Conservation (phyloP, 23 tunicate species). For the Aplidium turbinatum region DNA sequence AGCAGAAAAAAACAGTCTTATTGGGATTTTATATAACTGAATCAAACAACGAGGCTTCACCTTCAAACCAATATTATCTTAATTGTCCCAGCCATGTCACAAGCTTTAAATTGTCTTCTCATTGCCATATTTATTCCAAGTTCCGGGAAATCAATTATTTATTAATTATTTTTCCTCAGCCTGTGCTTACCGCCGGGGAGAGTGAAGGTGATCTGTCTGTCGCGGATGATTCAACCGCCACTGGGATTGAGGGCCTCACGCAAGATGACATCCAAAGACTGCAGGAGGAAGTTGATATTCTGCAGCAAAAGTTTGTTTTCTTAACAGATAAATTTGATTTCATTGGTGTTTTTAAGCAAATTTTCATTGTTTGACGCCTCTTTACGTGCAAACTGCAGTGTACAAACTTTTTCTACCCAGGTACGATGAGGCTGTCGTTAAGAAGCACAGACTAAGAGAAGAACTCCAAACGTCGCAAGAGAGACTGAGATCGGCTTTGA, state of each 20-base stretch:
- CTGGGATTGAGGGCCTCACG: conserved; percentile 67
- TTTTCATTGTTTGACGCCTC: not conserved
- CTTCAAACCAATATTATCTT: too few species aligned
- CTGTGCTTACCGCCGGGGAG: not conserved
- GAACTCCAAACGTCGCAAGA: conserved; percentile 82
- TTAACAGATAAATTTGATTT: too few species aligned
- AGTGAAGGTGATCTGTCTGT: conserved; percentile 22
- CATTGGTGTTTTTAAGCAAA: not conserved
- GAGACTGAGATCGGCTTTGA: conserved; percentile 75
- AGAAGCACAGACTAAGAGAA: conserved; percentile 70
- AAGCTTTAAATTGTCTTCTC: too few species aligned
- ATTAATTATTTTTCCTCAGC: not conserved
- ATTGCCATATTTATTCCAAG: too few species aligned
- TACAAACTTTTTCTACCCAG: conserved; percentile 18
- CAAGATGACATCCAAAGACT: conserved; percentile 72
- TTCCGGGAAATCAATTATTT: too few species aligned
- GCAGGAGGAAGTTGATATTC: conserved; percentile 46
- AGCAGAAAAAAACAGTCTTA: too few species aligned
- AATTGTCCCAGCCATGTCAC: too few species aligned
- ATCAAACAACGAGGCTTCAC: too few species aligned
- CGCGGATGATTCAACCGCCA: conserved; percentile 40
- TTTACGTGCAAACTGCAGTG: not conserved
- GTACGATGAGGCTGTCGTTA: conserved; percentile 85
- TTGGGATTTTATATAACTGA: too few species aligned
- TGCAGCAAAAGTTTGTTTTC: conserved; percentile 70